Conservation (phyloP, 2,888 invertebrate genomes). For the Agonopterix alstromeriana region DNA sequence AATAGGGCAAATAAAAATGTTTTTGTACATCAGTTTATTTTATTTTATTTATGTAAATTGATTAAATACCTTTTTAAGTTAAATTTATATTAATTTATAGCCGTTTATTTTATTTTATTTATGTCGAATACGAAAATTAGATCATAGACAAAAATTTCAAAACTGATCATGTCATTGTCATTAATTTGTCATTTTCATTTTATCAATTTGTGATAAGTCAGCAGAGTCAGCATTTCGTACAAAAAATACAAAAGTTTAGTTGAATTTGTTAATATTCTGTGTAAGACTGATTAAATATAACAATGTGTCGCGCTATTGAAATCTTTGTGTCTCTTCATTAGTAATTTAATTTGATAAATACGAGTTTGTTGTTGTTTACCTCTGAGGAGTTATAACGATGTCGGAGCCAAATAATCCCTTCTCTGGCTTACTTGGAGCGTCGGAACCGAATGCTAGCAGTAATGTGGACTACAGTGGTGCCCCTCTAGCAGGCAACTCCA, state of each 20-base stretch:
- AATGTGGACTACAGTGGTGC: constrained; percentile 29
- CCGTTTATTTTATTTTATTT: neutral
- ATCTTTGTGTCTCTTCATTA: too few species aligned
- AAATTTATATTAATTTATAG: neutral
- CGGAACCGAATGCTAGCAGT: constrained; percentile 29
- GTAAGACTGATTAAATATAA: constrained; percentile 1
- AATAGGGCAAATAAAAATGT: too few species aligned
- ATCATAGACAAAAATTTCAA: constrained; percentile 14
- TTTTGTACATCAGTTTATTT: too few species aligned
- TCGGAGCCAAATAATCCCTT: constrained; percentile 66
- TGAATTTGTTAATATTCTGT: neutral
- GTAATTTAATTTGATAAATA: too few species aligned
- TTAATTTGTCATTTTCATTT: constrained; percentile 20
- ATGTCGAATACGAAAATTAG: constrained; percentile 5
- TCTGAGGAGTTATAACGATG: constrained; percentile 30
- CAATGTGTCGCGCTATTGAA: too few species aligned
- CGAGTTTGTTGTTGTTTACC: constrained; percentile 13
- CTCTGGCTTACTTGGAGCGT: constrained; percentile 51
- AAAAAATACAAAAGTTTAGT: too few species aligned
- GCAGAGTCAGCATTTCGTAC: constrained; percentile 8
- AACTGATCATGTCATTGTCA: neutral
- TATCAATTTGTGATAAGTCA: constrained; percentile 39
- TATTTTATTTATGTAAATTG: too few species aligned
- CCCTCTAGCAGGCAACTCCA: constrained; percentile 28
- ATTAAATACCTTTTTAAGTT: too few species aligned